These are phyloP conservation scores for Chinchilla lanigera DNA, from an alignment of 2,113 vertebrate genomes.

Conservation along the genomic window DNA sequence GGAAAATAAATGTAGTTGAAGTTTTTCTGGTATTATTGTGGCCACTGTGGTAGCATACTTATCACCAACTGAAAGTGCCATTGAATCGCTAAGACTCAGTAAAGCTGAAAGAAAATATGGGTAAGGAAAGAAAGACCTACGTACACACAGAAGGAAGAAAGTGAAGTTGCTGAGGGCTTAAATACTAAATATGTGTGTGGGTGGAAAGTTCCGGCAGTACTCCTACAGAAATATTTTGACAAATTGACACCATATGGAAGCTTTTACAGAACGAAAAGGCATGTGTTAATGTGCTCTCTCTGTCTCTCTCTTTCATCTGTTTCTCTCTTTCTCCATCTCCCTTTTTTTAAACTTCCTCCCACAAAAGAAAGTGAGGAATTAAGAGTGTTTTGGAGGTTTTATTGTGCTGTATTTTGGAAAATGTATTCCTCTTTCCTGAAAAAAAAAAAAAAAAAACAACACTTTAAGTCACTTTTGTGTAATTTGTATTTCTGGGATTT, in stretches of 20 bases:
- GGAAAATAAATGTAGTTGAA: background rate
- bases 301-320: background rate
- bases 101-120: background rate
- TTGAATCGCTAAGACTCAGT: background rate
- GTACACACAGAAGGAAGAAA: background rate
- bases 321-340: background rate
- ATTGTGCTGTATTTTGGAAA: background rate
- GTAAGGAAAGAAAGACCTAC: background rate
- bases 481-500: background rate
- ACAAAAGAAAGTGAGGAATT: background rate
- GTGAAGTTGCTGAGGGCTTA: slow-evolving; percentile 51
- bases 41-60: background rate
- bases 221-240: slow-evolving; percentile 78
- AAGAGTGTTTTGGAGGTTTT: background rate
- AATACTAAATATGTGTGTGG: slow-evolving; percentile 50
- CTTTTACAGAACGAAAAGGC: slow-evolving; percentile 44
- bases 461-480: background rate
- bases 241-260: slow-evolving; percentile 77
- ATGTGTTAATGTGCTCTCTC: background rate
- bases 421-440: background rate
- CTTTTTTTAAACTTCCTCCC: background rate
- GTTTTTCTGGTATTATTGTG: background rate
- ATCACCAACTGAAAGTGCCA: background rate
- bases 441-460: background rate
- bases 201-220: slow-evolving; percentile 62